phyloP scores from a whole-genome alignment of 2,888 invertebrate species.

The Chromoteleia sp. region DNA sequence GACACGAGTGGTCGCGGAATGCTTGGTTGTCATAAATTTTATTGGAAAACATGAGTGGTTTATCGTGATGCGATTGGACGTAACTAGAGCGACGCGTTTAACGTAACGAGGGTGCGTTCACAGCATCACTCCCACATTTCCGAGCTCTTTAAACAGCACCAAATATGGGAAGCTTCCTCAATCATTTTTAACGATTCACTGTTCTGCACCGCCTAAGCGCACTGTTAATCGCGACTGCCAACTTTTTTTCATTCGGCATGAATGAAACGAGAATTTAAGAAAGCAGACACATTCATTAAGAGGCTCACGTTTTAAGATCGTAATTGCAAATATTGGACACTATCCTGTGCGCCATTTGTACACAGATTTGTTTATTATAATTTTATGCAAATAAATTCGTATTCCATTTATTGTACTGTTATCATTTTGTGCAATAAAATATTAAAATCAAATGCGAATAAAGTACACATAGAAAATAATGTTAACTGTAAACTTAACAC shows the following conservation, averaged over 20 bases:
- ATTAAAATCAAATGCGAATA: no score
- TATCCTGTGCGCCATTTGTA: no score
- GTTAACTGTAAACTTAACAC: no score
- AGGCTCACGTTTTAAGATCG: not conserved
- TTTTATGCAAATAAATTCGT: no score
- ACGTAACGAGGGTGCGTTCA: conserved; percentile 75
- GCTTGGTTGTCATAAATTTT: not conserved
- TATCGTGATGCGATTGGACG: conserved; percentile 71
- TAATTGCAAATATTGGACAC: no score
- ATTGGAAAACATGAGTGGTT: conserved; percentile 35
- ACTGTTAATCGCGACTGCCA: conserved; percentile 41
- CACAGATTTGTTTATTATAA: no score
- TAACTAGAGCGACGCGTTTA: conserved; percentile 78
- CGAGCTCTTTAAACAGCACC: conserved; percentile 69
- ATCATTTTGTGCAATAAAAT: no score
- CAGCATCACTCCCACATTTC: conserved; percentile 68
- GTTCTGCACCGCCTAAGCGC: conserved; percentile 46
- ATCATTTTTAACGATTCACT: conserved; percentile 64
- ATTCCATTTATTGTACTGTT: no score
- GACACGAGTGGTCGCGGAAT: no score
- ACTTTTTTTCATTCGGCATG: conserved; percentile 18
- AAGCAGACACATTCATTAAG: conserved; percentile 24
- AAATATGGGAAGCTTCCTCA: conserved; percentile 74
- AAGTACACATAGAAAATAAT: no score
- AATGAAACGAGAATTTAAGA: conserved; percentile 29